Percentiles rank a stretch among this genome's conserved stretches.
Conservation (phyloP, 2,113 vertebrate genomes). For the Ifrita kowaldi region DNA sequence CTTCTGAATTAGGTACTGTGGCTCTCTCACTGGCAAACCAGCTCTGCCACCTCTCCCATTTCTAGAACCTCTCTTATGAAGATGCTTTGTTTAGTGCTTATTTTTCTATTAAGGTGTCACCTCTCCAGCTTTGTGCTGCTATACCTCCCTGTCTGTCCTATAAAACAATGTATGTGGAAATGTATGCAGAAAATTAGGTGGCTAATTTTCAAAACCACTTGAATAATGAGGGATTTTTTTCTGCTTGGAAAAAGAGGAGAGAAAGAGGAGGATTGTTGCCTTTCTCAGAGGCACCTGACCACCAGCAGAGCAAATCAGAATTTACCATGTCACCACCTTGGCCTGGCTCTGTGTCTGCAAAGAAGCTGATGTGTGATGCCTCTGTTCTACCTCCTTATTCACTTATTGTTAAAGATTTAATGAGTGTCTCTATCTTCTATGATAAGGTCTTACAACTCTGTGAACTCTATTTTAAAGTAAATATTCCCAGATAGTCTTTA, state of each 20-base stretch:
- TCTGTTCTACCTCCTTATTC: background rate
- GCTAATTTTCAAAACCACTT: background rate
- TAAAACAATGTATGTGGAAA: background rate
- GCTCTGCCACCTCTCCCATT: background rate
- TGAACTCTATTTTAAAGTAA: background rate
- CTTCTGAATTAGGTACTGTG: background rate
- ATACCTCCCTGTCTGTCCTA: background rate
- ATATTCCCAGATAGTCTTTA: background rate
- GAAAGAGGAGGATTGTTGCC: accelerated
- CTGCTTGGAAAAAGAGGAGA: background rate
- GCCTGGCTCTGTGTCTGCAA: background rate
- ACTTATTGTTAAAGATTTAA: background rate
- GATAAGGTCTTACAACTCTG: background rate
- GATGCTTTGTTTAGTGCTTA: background rate
- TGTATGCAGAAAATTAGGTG: background rate
- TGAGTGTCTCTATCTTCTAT: background rate
- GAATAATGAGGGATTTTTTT: background rate
- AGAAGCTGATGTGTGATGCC: background rate
- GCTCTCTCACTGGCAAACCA: background rate
- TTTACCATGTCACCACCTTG: background rate
- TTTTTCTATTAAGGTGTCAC: background rate
- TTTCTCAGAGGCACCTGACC: background rate
- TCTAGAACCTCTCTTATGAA: background rate
- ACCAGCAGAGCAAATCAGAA: background rate
- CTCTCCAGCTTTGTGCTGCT: background rate